Base-by-base conservation (phyloP, 2,888 invertebrate genomes). In the Microplitis deprimator region DNA sequence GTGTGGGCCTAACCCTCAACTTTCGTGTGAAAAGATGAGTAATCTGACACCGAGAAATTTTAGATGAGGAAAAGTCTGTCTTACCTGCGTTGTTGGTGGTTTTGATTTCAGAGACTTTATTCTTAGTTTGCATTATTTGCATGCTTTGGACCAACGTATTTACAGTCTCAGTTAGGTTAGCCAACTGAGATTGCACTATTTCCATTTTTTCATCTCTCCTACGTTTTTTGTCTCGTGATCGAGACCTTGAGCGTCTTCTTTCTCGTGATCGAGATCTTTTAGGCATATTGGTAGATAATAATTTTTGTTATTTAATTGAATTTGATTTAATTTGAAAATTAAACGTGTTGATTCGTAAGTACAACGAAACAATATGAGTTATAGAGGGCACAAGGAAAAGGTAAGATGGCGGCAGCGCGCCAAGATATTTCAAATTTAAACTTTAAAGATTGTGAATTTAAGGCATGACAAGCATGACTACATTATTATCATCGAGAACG, bases 1-100 rank as follows among this genome's bases (percentile, higher is more conserved):
- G 74, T 79, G 50, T 77, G 76, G 77, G 39, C 16, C 59, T n/a
- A 2, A 6, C 60, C 70, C 61, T 75, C 75, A 79, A 65, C 40
- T 68, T 74, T 79, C 79, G 79, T 75, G 40, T 79, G 73, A 67
- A 79, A 73, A 70, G 39, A 70, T 73, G 76, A 78, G 70, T 6
- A 16, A 62, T 16, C 10, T 41, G 6, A 39, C 20, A 20, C 20
- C 20, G 20, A 20, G 20, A 20, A 20, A 20, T 20, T 20, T 20
- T 1, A 20, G 1, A 20, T 20, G 1, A 1, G 20, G 20, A 20
- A 20, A 20, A 20, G 20, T 39, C 0, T 13, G 6, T 62, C 40
- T 73, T 40, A 59, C 64, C 41, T 41, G 41, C 6, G 10, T 41
- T 6, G 1, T 6, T 64, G 16, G 20, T 39, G 20, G 6, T 13